Conservation (phyloP, 2,797 vertebrate genomes). For the Odontamblyopus rebecca region DNA sequence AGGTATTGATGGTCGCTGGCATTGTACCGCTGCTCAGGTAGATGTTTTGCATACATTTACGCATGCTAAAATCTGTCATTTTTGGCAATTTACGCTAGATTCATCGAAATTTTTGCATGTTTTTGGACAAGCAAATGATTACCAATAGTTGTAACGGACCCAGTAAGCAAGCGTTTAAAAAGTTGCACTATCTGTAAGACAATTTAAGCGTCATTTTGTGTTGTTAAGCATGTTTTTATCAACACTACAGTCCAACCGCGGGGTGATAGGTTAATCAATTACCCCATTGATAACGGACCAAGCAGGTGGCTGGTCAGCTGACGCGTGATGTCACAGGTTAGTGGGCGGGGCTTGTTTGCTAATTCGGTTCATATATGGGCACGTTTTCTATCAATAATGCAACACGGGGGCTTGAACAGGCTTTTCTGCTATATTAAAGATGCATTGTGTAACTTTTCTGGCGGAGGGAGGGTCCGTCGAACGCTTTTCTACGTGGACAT, state of each 20-base stretch:
- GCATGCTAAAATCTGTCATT: slow-evolving; percentile 51
- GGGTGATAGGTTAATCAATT: slow-evolving; percentile 44
- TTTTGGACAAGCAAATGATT: not conserved
- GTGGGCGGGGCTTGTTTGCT: slow-evolving; percentile 46
- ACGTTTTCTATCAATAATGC: slow-evolving; percentile 16
- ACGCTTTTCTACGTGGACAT: too few relatives aligned
- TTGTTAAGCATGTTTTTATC: too few relatives aligned
- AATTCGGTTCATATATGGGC: slow-evolving; percentile 22
- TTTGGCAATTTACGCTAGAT: not conserved
- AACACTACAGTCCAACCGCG: too few relatives aligned
- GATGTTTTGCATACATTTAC: slow-evolving; percentile 56
- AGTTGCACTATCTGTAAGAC: not conserved
- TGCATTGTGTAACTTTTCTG: too few relatives aligned
- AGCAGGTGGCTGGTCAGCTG: slow-evolving; percentile 52
- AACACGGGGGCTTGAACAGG: not conserved
- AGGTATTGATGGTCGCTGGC: slow-evolving; percentile 76
- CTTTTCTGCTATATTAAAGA: too few relatives aligned
- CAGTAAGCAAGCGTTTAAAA: not conserved
- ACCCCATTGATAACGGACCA: slow-evolving; percentile 38
- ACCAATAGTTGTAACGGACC: too few relatives aligned
- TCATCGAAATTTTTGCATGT: not conserved
- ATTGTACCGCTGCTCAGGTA: slow-evolving; percentile 79
- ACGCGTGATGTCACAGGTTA: slow-evolving; percentile 55
- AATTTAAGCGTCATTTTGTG: too few relatives aligned
- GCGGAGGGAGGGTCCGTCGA: too few relatives aligned